Evolutionary conservation across 1,140 invertebrate species (phyloP).

Genomic region (Nebria ingens): DNA sequence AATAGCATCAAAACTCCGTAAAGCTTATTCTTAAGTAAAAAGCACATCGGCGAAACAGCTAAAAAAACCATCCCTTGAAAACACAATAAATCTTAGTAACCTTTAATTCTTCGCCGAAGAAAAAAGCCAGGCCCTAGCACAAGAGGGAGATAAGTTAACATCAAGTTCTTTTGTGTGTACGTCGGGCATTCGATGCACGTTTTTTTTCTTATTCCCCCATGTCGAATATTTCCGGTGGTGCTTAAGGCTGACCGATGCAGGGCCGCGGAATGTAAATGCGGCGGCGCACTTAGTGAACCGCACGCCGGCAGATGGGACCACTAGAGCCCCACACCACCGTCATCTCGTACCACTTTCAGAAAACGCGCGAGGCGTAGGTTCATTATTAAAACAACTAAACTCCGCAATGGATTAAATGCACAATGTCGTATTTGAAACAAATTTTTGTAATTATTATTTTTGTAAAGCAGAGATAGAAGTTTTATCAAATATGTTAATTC

Average conservation of each 20-base stretch:
- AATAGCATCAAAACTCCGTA: background rate
- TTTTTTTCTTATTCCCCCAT: conserved; percentile 1
- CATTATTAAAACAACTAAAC: too few species aligned
- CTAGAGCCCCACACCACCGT: background rate
- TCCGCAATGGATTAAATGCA: too few species aligned
- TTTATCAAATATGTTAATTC: too few species aligned
- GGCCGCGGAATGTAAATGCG: conserved; percentile 3
- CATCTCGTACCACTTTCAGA: too few species aligned
- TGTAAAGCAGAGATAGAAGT: too few species aligned
- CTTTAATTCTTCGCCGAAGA: background rate
- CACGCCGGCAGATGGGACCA: background rate
- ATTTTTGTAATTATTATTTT: too few species aligned
- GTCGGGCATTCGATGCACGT: background rate
- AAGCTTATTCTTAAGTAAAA: background rate
- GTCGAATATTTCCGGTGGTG: conserved; percentile 4
- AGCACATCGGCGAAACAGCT: too few species aligned
- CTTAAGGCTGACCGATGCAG: conserved; percentile 7
- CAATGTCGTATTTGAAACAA: too few species aligned
- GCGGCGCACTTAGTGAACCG: background rate
- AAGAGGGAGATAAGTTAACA: conserved; percentile 2
- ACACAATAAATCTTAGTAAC: background rate
- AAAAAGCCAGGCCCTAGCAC: background rate
- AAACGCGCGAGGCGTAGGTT: too few species aligned
- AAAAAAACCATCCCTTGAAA: too few species aligned
- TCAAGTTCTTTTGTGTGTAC: conserved; percentile 3